phyloP scores from a whole-genome alignment of 2,888 invertebrate species.

The Heliconius charithonia region DNA sequence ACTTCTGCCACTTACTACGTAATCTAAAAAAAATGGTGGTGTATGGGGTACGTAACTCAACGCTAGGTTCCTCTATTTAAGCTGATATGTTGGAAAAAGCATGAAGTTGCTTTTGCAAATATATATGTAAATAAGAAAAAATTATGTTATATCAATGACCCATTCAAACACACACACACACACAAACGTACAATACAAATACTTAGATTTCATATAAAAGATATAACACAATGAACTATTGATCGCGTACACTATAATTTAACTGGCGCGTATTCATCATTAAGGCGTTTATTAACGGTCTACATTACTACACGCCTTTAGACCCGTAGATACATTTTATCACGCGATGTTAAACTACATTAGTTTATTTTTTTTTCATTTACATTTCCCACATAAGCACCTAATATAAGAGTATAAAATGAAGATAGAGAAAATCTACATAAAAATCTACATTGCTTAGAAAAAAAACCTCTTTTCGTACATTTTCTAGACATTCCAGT shows the following conservation, averaged over 20 bases:
- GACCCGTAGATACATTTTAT: constrained; percentile 3
- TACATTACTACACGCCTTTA: neutral
- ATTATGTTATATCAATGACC: neutral
- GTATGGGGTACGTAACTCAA: too few relatives aligned
- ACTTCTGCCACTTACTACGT: neutral
- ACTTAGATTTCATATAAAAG: neutral
- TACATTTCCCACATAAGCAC: neutral
- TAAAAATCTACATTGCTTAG: too few relatives aligned
- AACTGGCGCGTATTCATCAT: constrained; percentile 15
- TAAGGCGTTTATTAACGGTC: neutral
- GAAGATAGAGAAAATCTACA: too few relatives aligned
- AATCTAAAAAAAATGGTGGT: too few relatives aligned
- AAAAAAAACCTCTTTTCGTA: neutral
- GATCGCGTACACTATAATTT: constrained; percentile 21
- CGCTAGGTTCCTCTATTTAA: too few relatives aligned
- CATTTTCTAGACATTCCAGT: neutral
- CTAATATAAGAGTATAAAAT: too few relatives aligned
- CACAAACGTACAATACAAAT: neutral
- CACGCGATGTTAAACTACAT: neutral
- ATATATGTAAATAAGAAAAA: neutral
- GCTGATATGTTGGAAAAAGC: too few relatives aligned
- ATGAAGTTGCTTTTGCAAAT: too few relatives aligned
- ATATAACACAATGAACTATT: constrained; percentile 19
- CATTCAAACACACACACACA: neutral
- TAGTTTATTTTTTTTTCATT: neutral